Evolutionary conservation across 2,797 vertebrate species (phyloP).

Genomic region (Alectoris magna): DNA sequence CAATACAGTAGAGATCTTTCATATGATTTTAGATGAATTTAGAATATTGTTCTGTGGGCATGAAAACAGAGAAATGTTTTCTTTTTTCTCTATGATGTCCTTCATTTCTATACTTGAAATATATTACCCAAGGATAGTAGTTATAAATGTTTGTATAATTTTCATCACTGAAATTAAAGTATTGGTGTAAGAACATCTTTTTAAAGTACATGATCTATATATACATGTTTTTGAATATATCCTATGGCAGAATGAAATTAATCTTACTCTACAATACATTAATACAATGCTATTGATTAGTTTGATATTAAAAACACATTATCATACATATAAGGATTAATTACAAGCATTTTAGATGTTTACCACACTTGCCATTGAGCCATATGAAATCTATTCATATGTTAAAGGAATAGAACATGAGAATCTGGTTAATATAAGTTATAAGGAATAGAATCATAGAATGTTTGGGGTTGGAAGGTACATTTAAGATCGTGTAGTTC

Average conservation of each 20-base stretch:
- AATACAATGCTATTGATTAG: not conserved
- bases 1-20: accelerated
- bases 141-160: not conserved
- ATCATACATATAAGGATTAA: not conserved
- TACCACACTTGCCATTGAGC: not conserved
- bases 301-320: not conserved
- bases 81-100: not conserved
- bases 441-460: not conserved
- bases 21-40: not conserved
- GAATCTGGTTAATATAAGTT: not conserved
- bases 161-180: conserved; percentile 2
- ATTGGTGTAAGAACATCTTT: accelerated
- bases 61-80: not conserved
- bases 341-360: not conserved
- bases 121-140: not conserved
- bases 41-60: not conserved
- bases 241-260: not conserved
- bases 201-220: not conserved
- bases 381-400: not conserved
- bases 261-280: not conserved
- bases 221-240: not conserved
- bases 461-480: too few species aligned
- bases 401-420: not conserved
- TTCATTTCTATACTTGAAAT: not conserved
- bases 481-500: too few species aligned